Evolutionary conservation across 2,888 invertebrate genomes (phyloP), one percentile per base, ranked within the genome.

Genomic region (Chaetoderma sp.): DNA sequence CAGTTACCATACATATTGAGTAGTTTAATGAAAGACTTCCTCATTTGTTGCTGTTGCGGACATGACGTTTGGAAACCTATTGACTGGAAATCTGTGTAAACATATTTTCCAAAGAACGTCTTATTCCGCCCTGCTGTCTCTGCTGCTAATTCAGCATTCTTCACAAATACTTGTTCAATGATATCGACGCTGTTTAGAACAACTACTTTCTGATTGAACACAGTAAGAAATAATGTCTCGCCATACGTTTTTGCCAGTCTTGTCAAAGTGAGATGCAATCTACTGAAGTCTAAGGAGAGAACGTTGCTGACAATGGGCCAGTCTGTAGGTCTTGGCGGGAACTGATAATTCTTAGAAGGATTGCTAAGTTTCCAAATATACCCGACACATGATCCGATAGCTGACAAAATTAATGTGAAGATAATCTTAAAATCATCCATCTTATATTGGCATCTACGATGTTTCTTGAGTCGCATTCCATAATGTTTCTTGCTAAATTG

Each of bases 1-100:
- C 52, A 28, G 52, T 52, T 33, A 2, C 52, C 52, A 21, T 52
- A 52, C 52, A 52, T 52, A 23, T 52, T 52, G n/a, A 52, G 28
- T 4, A 33, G 28, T 23, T 52, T 52, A 33, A 32, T 32, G 18
- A 52, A 28, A 8, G 32, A 2, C 16, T 52, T 52, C 52, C 52
- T 13, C 21, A 52, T 6, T 28, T 33, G 27, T n/a, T 28, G 28
- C 52, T 33, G 32, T n/a, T 32, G 28, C 32, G 28, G 28, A 32
- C 52, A 52, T 16, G 28, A 6, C 18, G 52, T 32, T 33, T 32
- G 28, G 52, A 52, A 52, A 5, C 32, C 28, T n/a, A 52, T 32
- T 3, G 30, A 30, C 32, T 30, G n/a, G 21, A 32, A 8, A 28
- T 52, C 52, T 1, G 52, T 52, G 52, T 52, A 52, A n/a, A n/a